Evolutionary conservation across 2,888 invertebrate species (phyloP).

Genomic region (Antitype chi): DNA sequence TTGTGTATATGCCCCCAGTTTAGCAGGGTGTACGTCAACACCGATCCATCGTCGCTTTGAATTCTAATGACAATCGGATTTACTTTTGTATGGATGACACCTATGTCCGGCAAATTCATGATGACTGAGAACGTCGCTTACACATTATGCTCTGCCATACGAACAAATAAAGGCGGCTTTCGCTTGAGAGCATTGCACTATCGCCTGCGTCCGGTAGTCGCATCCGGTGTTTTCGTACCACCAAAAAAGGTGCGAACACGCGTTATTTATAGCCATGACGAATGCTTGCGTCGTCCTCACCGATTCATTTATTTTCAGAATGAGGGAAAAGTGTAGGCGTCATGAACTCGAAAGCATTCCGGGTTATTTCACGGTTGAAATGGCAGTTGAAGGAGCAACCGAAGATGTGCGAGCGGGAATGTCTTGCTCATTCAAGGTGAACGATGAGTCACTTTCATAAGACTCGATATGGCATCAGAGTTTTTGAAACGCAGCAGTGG

Average conservation of each 20-base stretch:
- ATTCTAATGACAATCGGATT: constrained; percentile 78
- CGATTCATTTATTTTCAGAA: constrained; percentile 85
- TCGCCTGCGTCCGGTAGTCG: constrained; percentile 86
- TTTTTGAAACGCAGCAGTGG: constrained; percentile 64
- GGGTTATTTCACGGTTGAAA: constrained; percentile 67
- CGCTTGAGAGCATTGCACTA: constrained; percentile 83
- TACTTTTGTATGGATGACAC: constrained; percentile 82
- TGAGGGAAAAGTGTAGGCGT: constrained; percentile 80
- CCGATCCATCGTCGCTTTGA: constrained; percentile 71
- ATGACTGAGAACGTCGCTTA: constrained; percentile 73
- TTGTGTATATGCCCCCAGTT: constrained; percentile 67
- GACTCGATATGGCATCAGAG: constrained; percentile 45
- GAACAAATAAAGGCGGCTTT: constrained; percentile 78
- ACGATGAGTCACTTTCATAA: constrained; percentile 65
- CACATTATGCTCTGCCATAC: constrained; percentile 67
- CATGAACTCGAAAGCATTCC: constrained; percentile 74
- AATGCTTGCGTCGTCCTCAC: constrained; percentile 81
- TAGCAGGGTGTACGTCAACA: constrained; percentile 74
- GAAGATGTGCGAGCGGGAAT: constrained; percentile 42
- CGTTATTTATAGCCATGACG: constrained; percentile 88
- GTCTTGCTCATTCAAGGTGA: constrained; percentile 62
- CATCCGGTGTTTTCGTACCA: constrained; percentile 88
- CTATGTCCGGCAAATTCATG: constrained; percentile 83
- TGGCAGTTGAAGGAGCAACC: constrained; percentile 37
- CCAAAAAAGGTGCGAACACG: constrained; percentile 90